A percentile compares a stretch with the other conserved stretches of the same genome.
phyloP scores from a whole-genome alignment of 2,797 vertebrate genomes.

The Orestias chungarensis region DNA sequence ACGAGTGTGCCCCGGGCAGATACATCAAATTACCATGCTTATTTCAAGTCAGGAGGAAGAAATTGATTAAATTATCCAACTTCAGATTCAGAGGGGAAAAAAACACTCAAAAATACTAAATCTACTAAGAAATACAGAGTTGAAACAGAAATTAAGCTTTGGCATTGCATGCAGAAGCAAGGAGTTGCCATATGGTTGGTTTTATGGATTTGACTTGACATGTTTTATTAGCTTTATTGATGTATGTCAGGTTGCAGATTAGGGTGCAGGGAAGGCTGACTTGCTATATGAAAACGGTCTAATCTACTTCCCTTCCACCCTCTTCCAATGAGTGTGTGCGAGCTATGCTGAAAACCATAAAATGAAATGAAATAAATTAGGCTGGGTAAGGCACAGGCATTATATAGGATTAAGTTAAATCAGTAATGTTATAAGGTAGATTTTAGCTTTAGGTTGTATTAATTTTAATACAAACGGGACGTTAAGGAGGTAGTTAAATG shows the following conservation, averaged over 20 bases:
- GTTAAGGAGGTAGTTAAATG: not conserved
- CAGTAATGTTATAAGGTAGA: slow-evolving; percentile 1
- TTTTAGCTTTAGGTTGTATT: not conserved
- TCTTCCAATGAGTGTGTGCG: slow-evolving; percentile 58
- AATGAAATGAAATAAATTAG: slow-evolving; percentile 55
- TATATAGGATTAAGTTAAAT: slow-evolving; percentile 48
- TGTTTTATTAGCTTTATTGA: slow-evolving; percentile 58
- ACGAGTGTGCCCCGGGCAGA: slow-evolving; percentile 28
- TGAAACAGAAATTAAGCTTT: not conserved
- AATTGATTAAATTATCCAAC: slow-evolving; percentile 2
- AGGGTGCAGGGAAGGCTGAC: slow-evolving; percentile 27
- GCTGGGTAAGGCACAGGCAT: slow-evolving; percentile 48
- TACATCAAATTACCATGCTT: slow-evolving; percentile 38
- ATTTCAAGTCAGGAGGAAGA: slow-evolving; percentile 28
- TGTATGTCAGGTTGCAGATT: slow-evolving; percentile 65
- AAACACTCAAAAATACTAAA: slow-evolving; percentile 1
- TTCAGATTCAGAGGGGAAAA: slow-evolving; percentile 10
- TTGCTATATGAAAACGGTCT: slow-evolving; percentile 45
- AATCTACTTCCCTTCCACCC: slow-evolving; percentile 52
- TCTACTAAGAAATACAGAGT: not conserved
- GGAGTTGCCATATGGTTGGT: slow-evolving; percentile 30
- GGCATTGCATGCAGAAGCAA: slow-evolving; percentile 2
- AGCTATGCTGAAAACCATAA: slow-evolving; percentile 25
- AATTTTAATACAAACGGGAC: not conserved
- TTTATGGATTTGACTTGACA: slow-evolving; percentile 25